A percentile compares a stretch with the other conserved stretches of the same genome.
Conservation (phyloP, 2,888 invertebrate species). For the Leptinotarsa rubiginosa region DNA sequence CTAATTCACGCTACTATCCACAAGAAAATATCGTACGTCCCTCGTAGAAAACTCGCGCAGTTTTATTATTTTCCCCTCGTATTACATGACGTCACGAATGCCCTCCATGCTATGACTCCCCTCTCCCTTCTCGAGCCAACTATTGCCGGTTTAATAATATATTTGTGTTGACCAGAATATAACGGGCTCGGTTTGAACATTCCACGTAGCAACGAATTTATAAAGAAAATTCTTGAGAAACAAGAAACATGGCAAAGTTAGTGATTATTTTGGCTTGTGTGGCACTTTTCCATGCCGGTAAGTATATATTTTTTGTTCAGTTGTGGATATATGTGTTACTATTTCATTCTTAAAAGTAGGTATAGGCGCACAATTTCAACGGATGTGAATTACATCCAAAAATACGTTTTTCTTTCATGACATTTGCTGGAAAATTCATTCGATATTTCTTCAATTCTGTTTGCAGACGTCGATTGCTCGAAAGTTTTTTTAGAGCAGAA, state of each 20-base stretch:
- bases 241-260: conserved; percentile 37
- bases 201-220: background rate
- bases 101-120: background rate
- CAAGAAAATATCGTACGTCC: background rate
- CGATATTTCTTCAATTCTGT: too few relatives aligned
- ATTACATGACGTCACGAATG: background rate
- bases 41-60: background rate
- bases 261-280: conserved; percentile 40
- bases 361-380: too few relatives aligned
- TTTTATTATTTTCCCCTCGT: background rate
- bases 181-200: conserved; percentile 4
- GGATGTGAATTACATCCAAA: too few relatives aligned
- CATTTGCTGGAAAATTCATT: too few relatives aligned
- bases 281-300: conserved; percentile 37
- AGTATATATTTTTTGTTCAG: conserved; percentile 16
- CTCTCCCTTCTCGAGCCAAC: conserved; percentile 3
- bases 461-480: too few relatives aligned
- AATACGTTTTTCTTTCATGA: too few relatives aligned
- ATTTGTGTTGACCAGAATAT: conserved; percentile 16
- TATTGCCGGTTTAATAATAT: conserved; percentile 10
- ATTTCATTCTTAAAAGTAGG: background rate
- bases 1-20: too few relatives aligned
- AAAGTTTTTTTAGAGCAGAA: too few relatives aligned
- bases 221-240: background rate
- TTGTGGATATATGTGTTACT: too few relatives aligned